Percentiles rank a stretch among this genome's conserved stretches.
Conservation (phyloP, 2,888 invertebrate species). For the Lasioglossum vierecki region DNA sequence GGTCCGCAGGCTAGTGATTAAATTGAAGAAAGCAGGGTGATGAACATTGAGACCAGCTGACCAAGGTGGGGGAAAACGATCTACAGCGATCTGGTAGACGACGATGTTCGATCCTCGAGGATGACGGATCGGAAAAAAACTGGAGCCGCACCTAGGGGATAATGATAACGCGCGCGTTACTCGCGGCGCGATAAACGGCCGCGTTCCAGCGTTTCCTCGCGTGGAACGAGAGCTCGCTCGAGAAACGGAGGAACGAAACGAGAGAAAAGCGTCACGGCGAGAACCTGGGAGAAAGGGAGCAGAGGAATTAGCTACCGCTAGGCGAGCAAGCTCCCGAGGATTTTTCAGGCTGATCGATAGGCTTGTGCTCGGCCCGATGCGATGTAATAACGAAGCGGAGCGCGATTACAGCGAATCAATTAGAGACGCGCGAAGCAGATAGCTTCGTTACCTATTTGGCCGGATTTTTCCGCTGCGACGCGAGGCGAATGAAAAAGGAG, state of each 20-base stretch:
- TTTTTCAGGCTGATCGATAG: conserved; percentile 10
- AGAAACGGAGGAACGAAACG: background rate
- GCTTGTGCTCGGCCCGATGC: background rate
- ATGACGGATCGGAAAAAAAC: conserved; percentile 33
- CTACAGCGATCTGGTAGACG: background rate
- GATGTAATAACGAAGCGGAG: conserved; percentile 36
- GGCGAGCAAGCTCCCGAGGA: background rate
- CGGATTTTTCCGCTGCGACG: conserved; percentile 39
- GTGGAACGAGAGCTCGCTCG: background rate
- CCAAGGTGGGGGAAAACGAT: conserved; percentile 2
- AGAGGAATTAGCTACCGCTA: conserved; percentile 25
- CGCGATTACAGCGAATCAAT: conserved; percentile 55
- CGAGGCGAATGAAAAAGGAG: conserved; percentile 40
- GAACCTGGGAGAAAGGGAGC: background rate
- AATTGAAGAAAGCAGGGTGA: no score
- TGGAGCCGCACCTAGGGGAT: conserved; percentile 34
- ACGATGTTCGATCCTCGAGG: conserved; percentile 5
- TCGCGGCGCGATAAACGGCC: conserved; percentile 33
- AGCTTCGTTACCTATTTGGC: conserved; percentile 32
- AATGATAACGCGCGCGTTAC: conserved; percentile 48
- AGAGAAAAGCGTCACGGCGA: background rate
- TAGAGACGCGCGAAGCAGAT: conserved; percentile 55
- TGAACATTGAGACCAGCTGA: no score
- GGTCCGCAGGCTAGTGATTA: no score
- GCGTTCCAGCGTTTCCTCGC: conserved; percentile 27